phyloP scores from a whole-genome alignment of 1,140 invertebrate genomes.

The Papilio polytes region DNA sequence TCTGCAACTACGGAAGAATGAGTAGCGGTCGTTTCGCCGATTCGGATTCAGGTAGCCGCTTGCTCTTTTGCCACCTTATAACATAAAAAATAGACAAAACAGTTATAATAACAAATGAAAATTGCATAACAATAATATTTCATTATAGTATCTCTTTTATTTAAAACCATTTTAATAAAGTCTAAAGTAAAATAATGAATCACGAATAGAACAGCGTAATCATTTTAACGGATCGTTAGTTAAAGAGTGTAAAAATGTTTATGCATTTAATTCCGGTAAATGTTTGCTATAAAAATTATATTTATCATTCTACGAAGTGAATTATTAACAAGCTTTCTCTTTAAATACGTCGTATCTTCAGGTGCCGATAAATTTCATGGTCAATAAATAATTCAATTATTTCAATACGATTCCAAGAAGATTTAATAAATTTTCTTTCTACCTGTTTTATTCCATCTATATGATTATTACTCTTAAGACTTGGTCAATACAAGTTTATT shows the following conservation, averaged over 20 bases:
- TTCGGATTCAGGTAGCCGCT: too few relatives aligned
- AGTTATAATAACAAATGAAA: too few relatives aligned
- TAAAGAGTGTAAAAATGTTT: neutral
- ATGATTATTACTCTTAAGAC: neutral
- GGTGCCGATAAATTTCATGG: neutral
- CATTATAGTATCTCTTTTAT: too few relatives aligned
- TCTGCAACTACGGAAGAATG: too few relatives aligned
- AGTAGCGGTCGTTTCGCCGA: too few relatives aligned
- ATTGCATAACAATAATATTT: too few relatives aligned
- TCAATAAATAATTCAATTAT: slow-evolving; percentile 12
- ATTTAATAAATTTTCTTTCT: neutral
- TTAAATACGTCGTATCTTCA: slow-evolving; percentile 5
- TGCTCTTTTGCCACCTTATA: too few relatives aligned
- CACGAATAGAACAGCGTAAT: too few relatives aligned
- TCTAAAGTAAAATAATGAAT: too few relatives aligned
- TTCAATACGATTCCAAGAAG: neutral
- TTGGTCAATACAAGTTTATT: too few relatives aligned
- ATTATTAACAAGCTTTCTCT: neutral
- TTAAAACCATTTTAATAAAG: too few relatives aligned
- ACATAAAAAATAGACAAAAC: too few relatives aligned
- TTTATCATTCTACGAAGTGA: neutral
- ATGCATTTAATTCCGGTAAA: neutral
- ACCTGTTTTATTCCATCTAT: neutral
- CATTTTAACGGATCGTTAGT: neutral
- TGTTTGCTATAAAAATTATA: neutral